Conservation (phyloP, 1,140 invertebrate genomes). For the Phenacoccus solenopsis region DNA sequence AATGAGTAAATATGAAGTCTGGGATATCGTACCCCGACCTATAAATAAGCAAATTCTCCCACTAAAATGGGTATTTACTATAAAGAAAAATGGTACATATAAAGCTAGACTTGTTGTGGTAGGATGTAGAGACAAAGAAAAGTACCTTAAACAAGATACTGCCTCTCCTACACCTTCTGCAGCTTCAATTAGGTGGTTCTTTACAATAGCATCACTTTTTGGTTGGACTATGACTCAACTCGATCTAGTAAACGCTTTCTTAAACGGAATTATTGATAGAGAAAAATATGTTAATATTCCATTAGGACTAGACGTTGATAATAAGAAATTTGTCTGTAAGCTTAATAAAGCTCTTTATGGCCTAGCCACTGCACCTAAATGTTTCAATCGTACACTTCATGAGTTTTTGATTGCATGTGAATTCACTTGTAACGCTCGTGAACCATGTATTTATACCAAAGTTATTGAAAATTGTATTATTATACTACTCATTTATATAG, state of each 20-base stretch:
- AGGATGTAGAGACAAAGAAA: conserved; percentile 24
- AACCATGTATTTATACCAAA: conserved; percentile 26
- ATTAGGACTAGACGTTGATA: not conserved
- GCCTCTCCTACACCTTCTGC: conserved; percentile 28
- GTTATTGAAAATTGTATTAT: conserved; percentile 1
- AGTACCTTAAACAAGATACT: conserved; percentile 26
- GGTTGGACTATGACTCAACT: conserved; percentile 24
- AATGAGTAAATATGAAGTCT: conserved; percentile 27
- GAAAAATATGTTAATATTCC: not conserved
- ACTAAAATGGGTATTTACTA: conserved; percentile 25
- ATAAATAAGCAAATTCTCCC: conserved; percentile 29
- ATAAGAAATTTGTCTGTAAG: conserved; percentile 9
- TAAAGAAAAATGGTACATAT: conserved; percentile 21
- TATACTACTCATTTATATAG: conserved; percentile 30
- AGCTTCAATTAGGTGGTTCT: conserved; percentile 26
- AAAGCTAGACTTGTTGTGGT: conserved; percentile 25
- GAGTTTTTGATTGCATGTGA: conserved; percentile 26
- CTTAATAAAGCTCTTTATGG: conserved; percentile 25
- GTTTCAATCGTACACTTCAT: conserved; percentile 30
- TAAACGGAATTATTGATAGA: not conserved
- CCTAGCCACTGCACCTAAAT: conserved; percentile 29
- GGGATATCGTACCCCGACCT: conserved; percentile 29
- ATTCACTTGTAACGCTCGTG: conserved; percentile 23
- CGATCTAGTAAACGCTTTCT: not conserved
- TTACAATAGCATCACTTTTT: conserved; percentile 29